Conservation (phyloP, 2,888 invertebrate genomes). For the Mimas tiliae region DNA sequence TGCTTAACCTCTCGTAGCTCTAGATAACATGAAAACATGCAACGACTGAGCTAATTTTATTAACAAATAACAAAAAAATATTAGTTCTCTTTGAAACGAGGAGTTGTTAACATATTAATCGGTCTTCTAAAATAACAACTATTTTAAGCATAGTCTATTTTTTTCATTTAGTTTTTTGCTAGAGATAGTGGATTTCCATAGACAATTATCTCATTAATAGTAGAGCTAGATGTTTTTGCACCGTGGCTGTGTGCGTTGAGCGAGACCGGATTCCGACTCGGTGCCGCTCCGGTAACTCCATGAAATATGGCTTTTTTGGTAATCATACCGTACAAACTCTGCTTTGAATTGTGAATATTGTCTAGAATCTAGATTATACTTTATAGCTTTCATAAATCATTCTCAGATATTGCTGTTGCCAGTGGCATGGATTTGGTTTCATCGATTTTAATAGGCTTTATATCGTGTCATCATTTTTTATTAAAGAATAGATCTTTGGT, state of each 20-base stretch:
- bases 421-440: background rate
- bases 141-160: background rate
- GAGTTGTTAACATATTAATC: no score
- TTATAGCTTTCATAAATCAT: slow-evolving; percentile 7
- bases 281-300: slow-evolving; percentile 20
- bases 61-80: no score
- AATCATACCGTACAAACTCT: slow-evolving; percentile 15
- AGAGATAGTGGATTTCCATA: background rate
- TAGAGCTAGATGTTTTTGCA: slow-evolving; percentile 1
- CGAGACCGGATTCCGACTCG: slow-evolving; percentile 13
- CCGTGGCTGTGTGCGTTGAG: background rate
- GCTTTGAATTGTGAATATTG: background rate
- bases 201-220: slow-evolving; percentile 16
- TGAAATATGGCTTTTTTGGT: slow-evolving; percentile 19
- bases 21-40: no score
- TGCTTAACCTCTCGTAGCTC: no score
- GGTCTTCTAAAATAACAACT: background rate
- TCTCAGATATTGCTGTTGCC: background rate
- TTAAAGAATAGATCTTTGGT: no score
- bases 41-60: no score
- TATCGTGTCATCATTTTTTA: no score
- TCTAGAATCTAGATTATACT: background rate
- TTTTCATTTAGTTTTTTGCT: background rate
- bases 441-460: background rate
- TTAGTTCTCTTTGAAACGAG: no score